Evolutionary conservation across 2,113 vertebrate genomes (phyloP).

Genomic region (Carassius gibelio): DNA sequence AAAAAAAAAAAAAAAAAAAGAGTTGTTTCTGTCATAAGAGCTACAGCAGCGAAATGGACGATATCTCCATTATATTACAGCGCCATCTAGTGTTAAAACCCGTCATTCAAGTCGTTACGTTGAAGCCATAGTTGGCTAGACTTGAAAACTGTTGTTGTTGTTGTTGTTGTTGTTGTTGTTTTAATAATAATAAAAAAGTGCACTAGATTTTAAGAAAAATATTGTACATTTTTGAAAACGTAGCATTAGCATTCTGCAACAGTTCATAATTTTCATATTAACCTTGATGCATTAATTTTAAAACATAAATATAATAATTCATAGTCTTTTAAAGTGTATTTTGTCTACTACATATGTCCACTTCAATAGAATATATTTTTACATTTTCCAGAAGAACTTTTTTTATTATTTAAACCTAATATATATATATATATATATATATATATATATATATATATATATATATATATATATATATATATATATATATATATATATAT

Average conservation of each 20-base stretch:
- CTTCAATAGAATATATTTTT: neutral
- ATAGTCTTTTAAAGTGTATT: neutral
- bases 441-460: too few relatives aligned
- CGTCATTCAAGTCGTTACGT: conserved; percentile 28
- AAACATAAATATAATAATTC: neutral
- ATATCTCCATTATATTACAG: conserved; percentile 47
- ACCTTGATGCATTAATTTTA: neutral
- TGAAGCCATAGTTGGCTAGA: neutral
- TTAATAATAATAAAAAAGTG: too few relatives aligned
- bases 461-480: too few relatives aligned
- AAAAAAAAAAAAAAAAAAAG: neutral
- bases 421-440: too few relatives aligned
- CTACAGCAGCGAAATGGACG: neutral
- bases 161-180: neutral
- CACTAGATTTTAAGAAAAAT: neutral
- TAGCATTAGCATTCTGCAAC: neutral
- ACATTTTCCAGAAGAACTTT: neutral
- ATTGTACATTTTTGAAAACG: neutral
- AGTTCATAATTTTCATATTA: neutral
- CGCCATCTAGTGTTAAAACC: conserved; percentile 70
- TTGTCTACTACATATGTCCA: neutral
- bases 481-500: too few relatives aligned
- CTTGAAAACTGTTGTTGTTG: neutral
- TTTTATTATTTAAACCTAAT: neutral
- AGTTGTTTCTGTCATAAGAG: neutral